Evolutionary conservation across 2,797 vertebrate species (phyloP).

Genomic region (Chelidonichthys spinosus): DNA sequence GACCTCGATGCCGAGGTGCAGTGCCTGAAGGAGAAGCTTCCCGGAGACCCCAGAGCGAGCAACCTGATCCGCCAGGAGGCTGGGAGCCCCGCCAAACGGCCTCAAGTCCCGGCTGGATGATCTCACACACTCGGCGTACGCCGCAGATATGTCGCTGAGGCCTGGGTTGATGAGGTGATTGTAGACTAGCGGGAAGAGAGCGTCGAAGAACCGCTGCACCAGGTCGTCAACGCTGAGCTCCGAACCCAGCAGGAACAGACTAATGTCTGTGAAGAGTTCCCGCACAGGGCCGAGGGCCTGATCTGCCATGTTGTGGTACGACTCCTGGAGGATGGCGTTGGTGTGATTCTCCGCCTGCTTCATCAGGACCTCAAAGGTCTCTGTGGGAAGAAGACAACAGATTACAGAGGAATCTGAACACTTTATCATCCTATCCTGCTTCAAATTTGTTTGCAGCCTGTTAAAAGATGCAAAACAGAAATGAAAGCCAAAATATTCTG

Average conservation of each 20-base stretch:
- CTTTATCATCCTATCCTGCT: constrained; percentile 2
- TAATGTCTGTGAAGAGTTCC: constrained; percentile 89
- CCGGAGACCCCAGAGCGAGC: constrained; percentile 80
- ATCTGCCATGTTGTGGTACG: constrained; percentile 81
- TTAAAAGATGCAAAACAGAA: constrained; percentile 1
- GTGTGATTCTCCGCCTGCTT: constrained; percentile 89
- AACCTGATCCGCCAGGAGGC: constrained; percentile 81
- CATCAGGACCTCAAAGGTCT: constrained; percentile 87
- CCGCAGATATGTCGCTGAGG: constrained; percentile 72
- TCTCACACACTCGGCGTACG: constrained; percentile 87
- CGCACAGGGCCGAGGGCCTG: constrained; percentile 71
- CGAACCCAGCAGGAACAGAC: constrained; percentile 89
- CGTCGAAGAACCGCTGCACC: constrained; percentile 89
- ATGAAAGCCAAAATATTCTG: background rate
- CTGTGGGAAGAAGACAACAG: constrained; percentile 75
- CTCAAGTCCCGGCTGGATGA: constrained; percentile 70
- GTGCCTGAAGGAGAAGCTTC: constrained; percentile 88
- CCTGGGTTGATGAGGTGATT: constrained; percentile 84
- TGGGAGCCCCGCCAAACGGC: constrained; percentile 84
- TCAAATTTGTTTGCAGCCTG: constrained; percentile 1
- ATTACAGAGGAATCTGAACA: constrained; percentile 22
- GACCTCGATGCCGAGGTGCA: constrained; percentile 92
- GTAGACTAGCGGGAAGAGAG: constrained; percentile 89
- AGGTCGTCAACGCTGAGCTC: constrained; percentile 85
- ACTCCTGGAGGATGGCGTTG: constrained; percentile 80